Conservation (phyloP, 2,113 vertebrate genomes). For the Petroica traversi region DNA sequence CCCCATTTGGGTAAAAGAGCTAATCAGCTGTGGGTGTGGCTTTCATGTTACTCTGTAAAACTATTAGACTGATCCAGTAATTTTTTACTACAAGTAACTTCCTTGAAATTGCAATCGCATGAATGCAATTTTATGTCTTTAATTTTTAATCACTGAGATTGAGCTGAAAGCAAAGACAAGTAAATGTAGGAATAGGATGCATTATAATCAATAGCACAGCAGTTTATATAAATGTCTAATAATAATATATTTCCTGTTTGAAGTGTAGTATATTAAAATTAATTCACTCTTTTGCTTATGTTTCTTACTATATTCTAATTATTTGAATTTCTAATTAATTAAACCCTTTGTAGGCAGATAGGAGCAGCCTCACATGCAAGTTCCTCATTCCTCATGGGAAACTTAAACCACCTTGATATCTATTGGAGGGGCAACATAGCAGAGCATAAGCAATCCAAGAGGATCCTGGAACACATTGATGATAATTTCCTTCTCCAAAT, state of each 20-base stretch:
- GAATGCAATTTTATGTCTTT: not conserved
- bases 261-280: not conserved
- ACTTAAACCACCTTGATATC: rapidly evolving
- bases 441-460: not conserved
- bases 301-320: not conserved
- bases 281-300: not conserved
- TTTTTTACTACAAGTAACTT: not conserved
- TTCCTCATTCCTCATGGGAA: not conserved
- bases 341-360: not conserved
- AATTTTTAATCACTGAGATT: not conserved
- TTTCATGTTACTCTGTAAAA: not conserved
- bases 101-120: not conserved
- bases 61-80: not conserved
- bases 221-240: not conserved
- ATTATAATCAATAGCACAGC: not conserved
- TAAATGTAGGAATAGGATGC: not conserved
- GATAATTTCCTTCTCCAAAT: not conserved
- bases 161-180: not conserved
- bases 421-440: not conserved
- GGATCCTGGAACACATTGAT: not conserved
- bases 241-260: not conserved
- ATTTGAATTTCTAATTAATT: not conserved
- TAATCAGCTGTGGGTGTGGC: not conserved
- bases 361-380: not conserved
- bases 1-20: not conserved